These are phyloP conservation scores for Semnornis frantzii DNA, from an alignment of 2,113 vertebrate genomes.

Conservation along the genomic window DNA sequence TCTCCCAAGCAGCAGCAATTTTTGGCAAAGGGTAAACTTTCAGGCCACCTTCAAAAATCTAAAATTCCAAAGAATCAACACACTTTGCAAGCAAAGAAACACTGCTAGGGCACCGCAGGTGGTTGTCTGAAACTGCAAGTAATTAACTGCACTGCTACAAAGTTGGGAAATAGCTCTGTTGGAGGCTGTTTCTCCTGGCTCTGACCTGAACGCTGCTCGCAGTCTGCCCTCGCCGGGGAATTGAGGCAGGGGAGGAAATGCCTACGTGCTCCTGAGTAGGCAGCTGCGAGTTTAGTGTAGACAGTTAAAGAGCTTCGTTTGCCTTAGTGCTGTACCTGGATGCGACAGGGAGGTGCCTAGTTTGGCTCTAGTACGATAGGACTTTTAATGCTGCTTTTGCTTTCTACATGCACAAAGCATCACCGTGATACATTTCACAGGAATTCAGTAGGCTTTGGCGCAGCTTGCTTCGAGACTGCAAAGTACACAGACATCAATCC, in stretches of 20 bases:
- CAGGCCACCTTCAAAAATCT: not conserved
- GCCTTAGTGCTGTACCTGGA: rapidly evolving
- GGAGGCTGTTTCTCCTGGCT: not conserved
- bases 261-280: not conserved
- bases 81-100: not conserved
- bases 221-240: not conserved
- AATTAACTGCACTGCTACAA: not conserved
- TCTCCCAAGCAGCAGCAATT: not conserved
- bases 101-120: not conserved
- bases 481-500: not conserved
- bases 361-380: not conserved
- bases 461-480: not conserved
- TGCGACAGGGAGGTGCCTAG: not conserved
- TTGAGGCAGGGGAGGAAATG: not conserved
- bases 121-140: not conserved
- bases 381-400: not conserved
- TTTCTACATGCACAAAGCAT: not conserved
- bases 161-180: not conserved
- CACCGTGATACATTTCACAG: not conserved
- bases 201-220: not conserved
- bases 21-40: not conserved
- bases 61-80: not conserved
- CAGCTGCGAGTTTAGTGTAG: not conserved
- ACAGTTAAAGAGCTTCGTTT: not conserved
- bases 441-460: not conserved